Evolutionary conservation across 2,888 invertebrate species (phyloP), one percentile per base, ranked within the genome.

Genomic region (Tinea semifulvella): DNA sequence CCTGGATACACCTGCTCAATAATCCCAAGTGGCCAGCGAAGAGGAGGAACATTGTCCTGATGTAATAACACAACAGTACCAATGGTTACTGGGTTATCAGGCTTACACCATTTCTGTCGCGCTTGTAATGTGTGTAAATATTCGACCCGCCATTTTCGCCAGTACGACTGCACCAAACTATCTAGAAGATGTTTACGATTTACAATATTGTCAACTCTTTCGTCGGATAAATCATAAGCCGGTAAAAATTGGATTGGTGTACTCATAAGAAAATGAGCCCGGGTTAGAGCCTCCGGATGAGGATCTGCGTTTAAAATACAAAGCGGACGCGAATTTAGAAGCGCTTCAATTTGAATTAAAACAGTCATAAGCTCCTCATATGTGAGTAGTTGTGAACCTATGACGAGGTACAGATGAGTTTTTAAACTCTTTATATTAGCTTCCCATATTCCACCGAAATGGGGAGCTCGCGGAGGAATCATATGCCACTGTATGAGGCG

Each of bases 171-270:
- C n/a, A n/a, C n/a, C n/a, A n/a, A n/a, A n/a, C n/a, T n/a, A n/a
- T n/a, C n/a, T n/a, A n/a, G n/a, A n/a, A n/a, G n/a, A n/a, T n/a
- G n/a, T n/a, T n/a, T n/a, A 56, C 54, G 51, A 50, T 52, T 53
- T 48, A 50, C 52, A 51, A 49, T 25, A 8, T 7, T 25, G 8
- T n/a, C n/a, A n/a, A n/a, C n/a, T n/a, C n/a, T n/a, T n/a, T n/a
- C n/a, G n/a, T n/a, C n/a, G n/a, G n/a, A n/a, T n/a, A n/a, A n/a
- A n/a, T n/a, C n/a, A n/a, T n/a, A n/a, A 10, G n/a, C 27, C 4
- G 27, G 27, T n/a, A 27, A 11, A 4, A 3, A 27, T 10, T 27
- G 10, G 6, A 27, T 4, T 3, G 27, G 27, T 11, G 27, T 27
- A 4, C 10, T 3, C 3, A 11, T 27, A 7, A 27, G 27, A 10